Base-by-base conservation (phyloP, 2,888 invertebrate species). In the Caenorhabditis macrosperma region DNA sequence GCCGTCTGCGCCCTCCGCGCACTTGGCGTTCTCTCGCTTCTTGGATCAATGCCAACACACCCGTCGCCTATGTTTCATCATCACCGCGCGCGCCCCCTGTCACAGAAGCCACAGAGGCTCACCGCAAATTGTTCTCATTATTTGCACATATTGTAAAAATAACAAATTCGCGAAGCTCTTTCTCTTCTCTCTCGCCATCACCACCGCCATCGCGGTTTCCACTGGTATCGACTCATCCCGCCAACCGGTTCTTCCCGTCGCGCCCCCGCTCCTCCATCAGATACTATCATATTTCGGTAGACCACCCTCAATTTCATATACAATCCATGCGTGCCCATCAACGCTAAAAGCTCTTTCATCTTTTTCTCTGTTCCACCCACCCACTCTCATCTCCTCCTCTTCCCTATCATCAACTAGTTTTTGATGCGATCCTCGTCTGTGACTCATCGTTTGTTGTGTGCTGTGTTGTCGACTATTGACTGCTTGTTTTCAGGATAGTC, bases 11-110 rank as follows among this genome's bases (percentile, higher is more conserved):
- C 20, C 17, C 61, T 69, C 71, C 60, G 44, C 64, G 33, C 57
- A 26, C 61, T 26, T 17, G 24, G 22, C 66, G 33, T 60, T 78
- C 71, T 78, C 63, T 38, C 30, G 30, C 28, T 54, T 72, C 66
- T 78, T 78, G 78, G 78, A 78, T 78, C 78, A 72, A 78, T 78
- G 78, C 78, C 78, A 78, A 64, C 72, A 52, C 38, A 28, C 71
- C 17, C 33, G 22, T 35, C 35, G 24, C 64, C 50, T 44, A 52
- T 72, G 72, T 78, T 78, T 78, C 78, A 78, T 78, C 78, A 78
- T 52, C 24, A 46, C 60, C 54, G 61, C 44, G 68, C 48, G 48
- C 48, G 48, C 48, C 48, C 33, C 20, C 30, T 28, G 54, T 28
- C 54, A 33, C 48, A 54, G 54, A 30, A 30, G 54, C 10, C 28